Conservation (phyloP, 2,888 invertebrate genomes). For the Fabriciana adippe region DNA sequence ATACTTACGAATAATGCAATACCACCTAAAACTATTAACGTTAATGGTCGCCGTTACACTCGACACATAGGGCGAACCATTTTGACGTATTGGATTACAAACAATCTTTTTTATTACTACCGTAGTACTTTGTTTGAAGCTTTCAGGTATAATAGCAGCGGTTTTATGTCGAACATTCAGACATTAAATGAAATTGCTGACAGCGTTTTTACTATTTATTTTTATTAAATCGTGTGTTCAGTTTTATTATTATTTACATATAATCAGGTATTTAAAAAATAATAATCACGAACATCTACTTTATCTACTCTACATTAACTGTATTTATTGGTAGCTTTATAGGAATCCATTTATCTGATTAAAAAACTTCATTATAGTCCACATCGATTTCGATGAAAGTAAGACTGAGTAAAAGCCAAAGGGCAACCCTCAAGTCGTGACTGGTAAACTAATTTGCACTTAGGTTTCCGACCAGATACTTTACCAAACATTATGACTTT, state of each 20-base stretch:
- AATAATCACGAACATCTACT: neutral
- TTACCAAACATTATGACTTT: conserved; percentile 60
- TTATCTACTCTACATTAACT: neutral
- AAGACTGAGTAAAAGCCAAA: conserved; percentile 66
- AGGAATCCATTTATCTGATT: conserved; percentile 1
- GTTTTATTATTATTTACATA: neutral
- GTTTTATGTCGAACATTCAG: conserved; percentile 21
- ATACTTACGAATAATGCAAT: conserved; percentile 1
- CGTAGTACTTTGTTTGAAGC: conserved; percentile 30
- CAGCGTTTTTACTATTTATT: conserved; percentile 9
- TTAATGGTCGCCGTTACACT: conserved; percentile 29
- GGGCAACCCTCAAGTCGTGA: conserved; percentile 58
- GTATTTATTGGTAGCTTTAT: neutral
- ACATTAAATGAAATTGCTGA: conserved; percentile 21
- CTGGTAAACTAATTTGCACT: conserved; percentile 49
- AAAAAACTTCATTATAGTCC: neutral
- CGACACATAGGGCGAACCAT: conserved; percentile 33
- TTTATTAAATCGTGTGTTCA: neutral
- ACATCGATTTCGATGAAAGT: conserved; percentile 5
- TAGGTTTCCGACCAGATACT: conserved; percentile 48
- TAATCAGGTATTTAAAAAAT: neutral
- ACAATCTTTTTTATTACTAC: conserved; percentile 36
- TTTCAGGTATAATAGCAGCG: conserved; percentile 24
- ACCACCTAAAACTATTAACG: conserved; percentile 35
- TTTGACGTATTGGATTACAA: conserved; percentile 37